Evolutionary conservation across 2,113 vertebrate genomes (phyloP), one percentile per base, ranked within the genome.

Genomic region (Stigmatopora nigra): DNA sequence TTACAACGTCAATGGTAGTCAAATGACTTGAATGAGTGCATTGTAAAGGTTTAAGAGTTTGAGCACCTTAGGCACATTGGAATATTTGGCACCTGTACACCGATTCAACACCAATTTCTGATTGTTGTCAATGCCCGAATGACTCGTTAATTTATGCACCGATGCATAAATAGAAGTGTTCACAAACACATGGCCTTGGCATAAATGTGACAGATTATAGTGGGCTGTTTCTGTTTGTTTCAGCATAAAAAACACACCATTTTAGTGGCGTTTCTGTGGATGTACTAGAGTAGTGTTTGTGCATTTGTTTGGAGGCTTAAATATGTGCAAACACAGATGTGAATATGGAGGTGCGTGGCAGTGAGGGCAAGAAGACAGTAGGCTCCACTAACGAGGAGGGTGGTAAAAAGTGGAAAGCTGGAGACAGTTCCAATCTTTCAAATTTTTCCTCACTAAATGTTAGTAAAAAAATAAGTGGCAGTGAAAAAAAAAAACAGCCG

Each of bases 401-500:
- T 31, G 38, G 38, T 6, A 67, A 78, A 70, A 67, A 72, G 55
- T 74, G 64, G 78, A 79, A 69, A 84, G 73, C 74, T 71, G 64
- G 67, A 82, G 68, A 81, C 68, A 31, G 71, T 72, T 70, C 68
- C 65, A 75, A 73, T 68, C 46, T 84, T 82, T 22, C 77, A 76
- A 76, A 77, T 68, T 76, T 69, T 70, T 70, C 38, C 73, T 73
- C 52, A 76, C 65, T 57, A 17, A 79, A 70, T 58, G 83, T 62
- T 45, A 58, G 62, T 73, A 67, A 31, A 77, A 63, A 73, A 69
- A 78, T 79, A 15, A 16, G 51, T 36, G 68, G 68, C 68, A 65
- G 57, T 65, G 49, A 76, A 78, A 79, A 80, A 72, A 79, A n/a
- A 80, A 64, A 77, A 79, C 52, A 84, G 73, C 77, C 74, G 70